phyloP scores from a whole-genome alignment of 2,888 invertebrate genomes.

The Abrostola triplasia region DNA sequence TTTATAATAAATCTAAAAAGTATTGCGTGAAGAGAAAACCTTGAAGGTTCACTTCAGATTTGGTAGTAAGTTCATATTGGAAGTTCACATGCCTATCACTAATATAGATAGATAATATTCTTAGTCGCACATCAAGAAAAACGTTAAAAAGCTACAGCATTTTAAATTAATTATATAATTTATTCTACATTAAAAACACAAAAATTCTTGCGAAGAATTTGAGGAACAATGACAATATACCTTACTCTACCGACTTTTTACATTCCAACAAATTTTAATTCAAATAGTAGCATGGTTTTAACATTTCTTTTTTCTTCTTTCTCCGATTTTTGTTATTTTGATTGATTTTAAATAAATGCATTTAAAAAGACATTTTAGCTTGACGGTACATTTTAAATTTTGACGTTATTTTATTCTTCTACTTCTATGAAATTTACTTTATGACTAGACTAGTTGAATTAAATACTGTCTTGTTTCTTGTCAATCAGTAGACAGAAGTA shows the following conservation, averaged over 20 bases:
- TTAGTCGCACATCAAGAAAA: too few relatives aligned
- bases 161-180: not conserved
- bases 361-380: constrained; percentile 1
- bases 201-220: not conserved
- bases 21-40: too few relatives aligned
- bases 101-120: too few relatives aligned
- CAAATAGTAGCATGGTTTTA: constrained; percentile 9
- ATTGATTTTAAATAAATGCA: constrained; percentile 4
- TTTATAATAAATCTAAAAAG: not conserved
- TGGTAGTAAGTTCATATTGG: too few relatives aligned
- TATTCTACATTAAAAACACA: not conserved
- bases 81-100: too few relatives aligned
- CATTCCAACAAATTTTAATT: constrained; percentile 3
- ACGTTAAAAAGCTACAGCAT: too few relatives aligned
- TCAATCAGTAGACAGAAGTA: too few relatives aligned
- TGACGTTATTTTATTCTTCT: constrained; percentile 22
- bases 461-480: not conserved
- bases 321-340: constrained; percentile 1
- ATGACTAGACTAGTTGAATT: not conserved
- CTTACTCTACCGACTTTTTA: not conserved
- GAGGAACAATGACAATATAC: not conserved
- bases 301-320: not conserved
- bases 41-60: too few relatives aligned
- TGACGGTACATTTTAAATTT: constrained; percentile 8
- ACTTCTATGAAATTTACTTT: constrained; percentile 5